phyloP scores from a whole-genome alignment of 1,140 invertebrate genomes.

The Plutomurus gul region DNA sequence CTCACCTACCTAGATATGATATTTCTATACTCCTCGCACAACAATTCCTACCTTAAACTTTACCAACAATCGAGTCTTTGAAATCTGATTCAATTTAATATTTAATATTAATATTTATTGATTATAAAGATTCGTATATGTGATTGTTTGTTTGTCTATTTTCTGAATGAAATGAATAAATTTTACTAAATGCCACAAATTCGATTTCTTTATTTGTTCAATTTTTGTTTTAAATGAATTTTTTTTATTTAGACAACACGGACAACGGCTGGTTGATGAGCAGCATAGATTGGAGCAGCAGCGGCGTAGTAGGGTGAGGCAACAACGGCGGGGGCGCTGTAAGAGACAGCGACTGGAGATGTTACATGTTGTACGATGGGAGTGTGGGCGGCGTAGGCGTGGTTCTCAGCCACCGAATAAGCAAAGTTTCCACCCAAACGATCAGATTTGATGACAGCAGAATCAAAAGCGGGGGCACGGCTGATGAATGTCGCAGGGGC shows the following conservation, averaged over 20 bases:
- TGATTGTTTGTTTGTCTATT: no score
- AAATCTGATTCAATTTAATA: no score
- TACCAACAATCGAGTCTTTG: neutral
- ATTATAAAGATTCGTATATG: no score
- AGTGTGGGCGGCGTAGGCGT: slow-evolving; percentile 61
- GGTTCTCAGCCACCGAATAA: slow-evolving; percentile 62
- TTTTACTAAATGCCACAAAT: neutral
- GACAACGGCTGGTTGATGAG: neutral
- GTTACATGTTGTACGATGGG: slow-evolving; percentile 59
- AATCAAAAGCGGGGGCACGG: slow-evolving; percentile 61
- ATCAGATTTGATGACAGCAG: slow-evolving; percentile 61
- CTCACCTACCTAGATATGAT: neutral
- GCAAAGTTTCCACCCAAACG: slow-evolving; percentile 64
- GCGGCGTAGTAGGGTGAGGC: neutral
- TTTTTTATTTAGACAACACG: neutral
- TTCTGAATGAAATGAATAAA: neutral
- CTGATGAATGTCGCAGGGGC: slow-evolving; percentile 56
- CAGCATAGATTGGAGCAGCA: slow-evolving; percentile 33
- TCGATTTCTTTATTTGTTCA: neutral
- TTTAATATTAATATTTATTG: no score
- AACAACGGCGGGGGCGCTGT: slow-evolving; percentile 52
- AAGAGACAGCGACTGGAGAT: slow-evolving; percentile 56
- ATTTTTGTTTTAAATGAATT: neutral
- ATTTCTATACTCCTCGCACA: neutral
- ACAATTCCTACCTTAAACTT: neutral